These are phyloP conservation scores for Trachymyrmex cornetzi DNA, from an alignment of 1,140 invertebrate species.

Conservation along the genomic window DNA sequence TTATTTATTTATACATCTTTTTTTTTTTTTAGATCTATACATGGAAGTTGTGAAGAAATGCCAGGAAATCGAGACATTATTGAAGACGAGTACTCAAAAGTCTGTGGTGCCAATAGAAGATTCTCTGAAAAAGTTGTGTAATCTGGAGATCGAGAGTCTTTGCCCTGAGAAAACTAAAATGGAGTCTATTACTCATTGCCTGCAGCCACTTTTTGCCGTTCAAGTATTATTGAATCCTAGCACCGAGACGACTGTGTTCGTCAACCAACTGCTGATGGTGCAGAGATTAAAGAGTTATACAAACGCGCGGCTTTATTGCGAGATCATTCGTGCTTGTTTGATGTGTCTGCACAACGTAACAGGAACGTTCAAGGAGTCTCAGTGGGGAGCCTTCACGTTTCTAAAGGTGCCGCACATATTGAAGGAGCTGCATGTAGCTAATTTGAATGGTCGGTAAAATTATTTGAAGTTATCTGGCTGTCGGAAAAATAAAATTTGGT, in stretches of 20 bases:
- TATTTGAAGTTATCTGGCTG: conserved; percentile 21
- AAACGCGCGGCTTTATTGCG: conserved; percentile 92
- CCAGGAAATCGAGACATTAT: conserved; percentile 89
- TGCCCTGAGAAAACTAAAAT: conserved; percentile 87
- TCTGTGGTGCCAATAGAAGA: conserved; percentile 88
- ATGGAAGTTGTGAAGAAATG: conserved; percentile 91
- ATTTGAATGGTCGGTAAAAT: conserved; percentile 79
- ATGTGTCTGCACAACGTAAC: conserved; percentile 94
- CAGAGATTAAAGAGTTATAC: conserved; percentile 93
- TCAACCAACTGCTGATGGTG: conserved; percentile 93
- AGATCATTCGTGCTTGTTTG: conserved; percentile 95
- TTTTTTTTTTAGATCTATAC: conserved; percentile 88
- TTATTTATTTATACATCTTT: conserved; percentile 59
- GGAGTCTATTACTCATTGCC: conserved; percentile 91
- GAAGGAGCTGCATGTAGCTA: conserved; percentile 89
- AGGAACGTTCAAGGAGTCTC: conserved; percentile 92
- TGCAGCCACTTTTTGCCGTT: conserved; percentile 92
- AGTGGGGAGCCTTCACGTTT: conserved; percentile 97
- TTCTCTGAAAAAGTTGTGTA: conserved; percentile 88
- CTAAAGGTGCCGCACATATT: conserved; percentile 95
- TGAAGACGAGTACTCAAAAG: conserved; percentile 88
- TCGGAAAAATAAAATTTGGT: neutral
- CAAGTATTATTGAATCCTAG: conserved; percentile 92
- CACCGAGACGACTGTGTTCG: conserved; percentile 92
- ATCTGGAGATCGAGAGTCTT: conserved; percentile 88